Conservation (phyloP, 2,113 vertebrate species). For the Falco punctatus region DNA sequence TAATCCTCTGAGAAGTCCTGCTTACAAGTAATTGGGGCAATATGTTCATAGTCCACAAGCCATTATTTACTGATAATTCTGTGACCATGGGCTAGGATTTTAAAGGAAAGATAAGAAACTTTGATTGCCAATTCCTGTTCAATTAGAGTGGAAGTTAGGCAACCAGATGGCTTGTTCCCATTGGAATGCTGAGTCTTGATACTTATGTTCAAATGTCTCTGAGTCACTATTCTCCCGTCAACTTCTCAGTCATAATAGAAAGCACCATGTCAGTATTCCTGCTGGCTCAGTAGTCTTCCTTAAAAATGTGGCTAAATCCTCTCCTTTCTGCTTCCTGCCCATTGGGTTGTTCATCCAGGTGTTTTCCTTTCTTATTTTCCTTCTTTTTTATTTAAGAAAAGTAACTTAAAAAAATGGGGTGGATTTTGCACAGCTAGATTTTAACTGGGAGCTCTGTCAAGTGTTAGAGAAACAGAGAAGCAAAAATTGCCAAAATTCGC, state of each 20-base stretch:
- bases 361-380: background rate
- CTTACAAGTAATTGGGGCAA: background rate
- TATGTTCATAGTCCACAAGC: accelerated
- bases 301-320: background rate
- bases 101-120: background rate
- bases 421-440: background rate
- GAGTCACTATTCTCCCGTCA: slow-evolving; percentile 21
- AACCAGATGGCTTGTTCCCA: background rate
- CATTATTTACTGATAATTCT: background rate
- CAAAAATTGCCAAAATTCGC: background rate
- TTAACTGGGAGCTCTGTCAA: background rate
- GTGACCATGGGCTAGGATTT: background rate
- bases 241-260: background rate
- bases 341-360: background rate
- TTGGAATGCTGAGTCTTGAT: background rate
- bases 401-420: background rate
- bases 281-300: background rate
- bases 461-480: background rate
- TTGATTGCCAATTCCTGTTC: background rate
- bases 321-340: background rate
- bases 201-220: background rate
- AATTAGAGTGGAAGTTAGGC: background rate
- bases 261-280: background rate
- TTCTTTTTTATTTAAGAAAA: background rate
- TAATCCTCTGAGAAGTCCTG: background rate